Percentiles rank a stretch among this genome's conserved stretches.
Evolutionary conservation across 2,888 invertebrate species (phyloP).

Genomic region (Harpalus rubripes): DNA sequence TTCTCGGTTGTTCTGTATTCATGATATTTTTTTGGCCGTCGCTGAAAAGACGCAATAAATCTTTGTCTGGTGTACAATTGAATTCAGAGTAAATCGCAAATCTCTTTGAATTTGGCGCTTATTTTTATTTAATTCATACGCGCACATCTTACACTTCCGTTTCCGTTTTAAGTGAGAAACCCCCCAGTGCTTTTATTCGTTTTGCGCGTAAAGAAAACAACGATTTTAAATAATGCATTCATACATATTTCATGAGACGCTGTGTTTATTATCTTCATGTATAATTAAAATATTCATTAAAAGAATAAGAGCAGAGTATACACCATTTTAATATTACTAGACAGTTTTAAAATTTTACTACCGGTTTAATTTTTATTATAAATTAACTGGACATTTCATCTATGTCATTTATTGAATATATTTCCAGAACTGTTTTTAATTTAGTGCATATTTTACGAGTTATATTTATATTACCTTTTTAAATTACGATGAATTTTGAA

Average conservation of each 20-base stretch:
- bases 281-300: conserved; percentile 10
- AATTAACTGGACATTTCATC: neutral
- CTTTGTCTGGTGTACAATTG: conserved; percentile 42
- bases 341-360: neutral
- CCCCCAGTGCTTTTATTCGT: neutral
- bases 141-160: neutral
- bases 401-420: too few species aligned
- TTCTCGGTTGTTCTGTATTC: conserved; percentile 44
- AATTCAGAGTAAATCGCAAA: conserved; percentile 21
- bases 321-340: neutral
- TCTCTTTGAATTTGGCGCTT: neutral
- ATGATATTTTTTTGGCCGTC: conserved; percentile 43
- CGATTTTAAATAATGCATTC: neutral
- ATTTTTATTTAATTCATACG: conserved; percentile 31
- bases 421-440: too few species aligned
- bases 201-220: neutral
- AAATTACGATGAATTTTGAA: too few species aligned
- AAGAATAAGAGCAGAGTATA: neutral
- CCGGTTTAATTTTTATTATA: neutral
- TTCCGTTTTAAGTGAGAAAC: conserved; percentile 11
- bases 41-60: conserved; percentile 46
- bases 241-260: neutral
- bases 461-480: too few species aligned
- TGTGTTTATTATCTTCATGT: neutral
- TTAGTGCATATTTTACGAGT: too few species aligned